These are phyloP conservation scores for Crambe crambe DNA, from an alignment of 37 sponge, comb jelly and placozoan genomes.

Conservation along the genomic window DNA sequence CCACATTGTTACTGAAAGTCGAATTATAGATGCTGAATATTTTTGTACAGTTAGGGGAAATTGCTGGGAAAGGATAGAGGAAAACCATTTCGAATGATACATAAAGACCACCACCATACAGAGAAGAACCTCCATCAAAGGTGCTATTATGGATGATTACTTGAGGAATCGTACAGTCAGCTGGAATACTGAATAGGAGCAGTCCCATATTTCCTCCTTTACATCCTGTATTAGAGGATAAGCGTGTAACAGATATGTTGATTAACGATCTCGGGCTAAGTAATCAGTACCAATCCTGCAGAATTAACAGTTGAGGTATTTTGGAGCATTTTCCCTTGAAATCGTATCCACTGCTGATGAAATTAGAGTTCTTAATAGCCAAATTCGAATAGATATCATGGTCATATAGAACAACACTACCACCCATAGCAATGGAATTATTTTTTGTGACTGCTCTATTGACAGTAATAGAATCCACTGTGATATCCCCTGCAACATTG, in stretches of 20 bases:
- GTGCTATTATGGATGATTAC: not conserved
- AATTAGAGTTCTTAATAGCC: not conserved
- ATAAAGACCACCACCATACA: not conserved
- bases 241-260: not conserved
- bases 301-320: too few relatives aligned
- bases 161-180: not conserved
- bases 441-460: not conserved
- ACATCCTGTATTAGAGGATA: not conserved
- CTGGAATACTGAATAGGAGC: not conserved
- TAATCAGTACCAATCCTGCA: too few relatives aligned
- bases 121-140: not conserved
- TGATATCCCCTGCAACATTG: not conserved
- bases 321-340: not conserved
- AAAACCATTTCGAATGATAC: not conserved
- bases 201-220: not conserved
- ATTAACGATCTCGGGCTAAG: too few relatives aligned
- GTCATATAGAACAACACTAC: not conserved
- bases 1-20: constrained; percentile 17
- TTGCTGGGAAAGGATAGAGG: too few relatives aligned
- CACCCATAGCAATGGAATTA: not conserved
- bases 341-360: not conserved
- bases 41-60: not conserved
- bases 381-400: not conserved
- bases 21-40: not conserved
- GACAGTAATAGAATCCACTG: not conserved